Evolutionary conservation across 23 tunicate genomes (phyloP), one percentile per base, ranked within the genome.

Genomic region (Ciona savignyi): DNA sequence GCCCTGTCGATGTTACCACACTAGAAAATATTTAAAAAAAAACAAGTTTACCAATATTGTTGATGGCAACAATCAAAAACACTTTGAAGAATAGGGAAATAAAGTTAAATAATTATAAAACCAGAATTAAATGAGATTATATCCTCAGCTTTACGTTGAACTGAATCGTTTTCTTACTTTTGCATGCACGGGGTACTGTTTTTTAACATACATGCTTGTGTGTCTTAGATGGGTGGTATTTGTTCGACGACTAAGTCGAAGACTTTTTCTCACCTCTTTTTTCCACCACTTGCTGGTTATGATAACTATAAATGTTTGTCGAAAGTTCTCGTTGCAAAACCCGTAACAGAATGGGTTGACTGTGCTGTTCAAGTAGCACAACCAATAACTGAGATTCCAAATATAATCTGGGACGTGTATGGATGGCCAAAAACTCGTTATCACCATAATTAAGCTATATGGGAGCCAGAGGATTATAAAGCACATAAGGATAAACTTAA

Each of bases 341-440:
- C 96, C 96, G 74, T 89, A 89, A 48, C 96, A 89, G 33, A 89
- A 78, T 0, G 96, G 96, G 71, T 89, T 89, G 31, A 74, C 96
- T 1, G 96, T 89, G 74, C 96, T 89, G 69, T 89, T 89, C 68
- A 89, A 70, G 63, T 89, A 89, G 32, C 96, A 89, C 1, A 89
- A 74, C 96, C 96, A 89, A 73, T 89, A 89, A 35, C 96, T 74
- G 15, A 89, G 60, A 35, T 73, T 79, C 96, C 96, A 89, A 27
- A 74, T 67, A 23, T 56, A 73, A 1, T 72, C 64, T 1, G 89
- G 77, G 11, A 83, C 77, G 26, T 35, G 4, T 23, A 67, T 64
- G 20, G 23, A 33, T 28, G 65, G 73, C 34, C 86, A 80, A 20
- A 83, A 28, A 4, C 83, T 84, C 33, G 77, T 75, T 19, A 83